Evolutionary conservation across 2,113 vertebrate species (phyloP), one percentile per base, ranked within the genome.

Genomic region (Dasyurus viverrinus): DNA sequence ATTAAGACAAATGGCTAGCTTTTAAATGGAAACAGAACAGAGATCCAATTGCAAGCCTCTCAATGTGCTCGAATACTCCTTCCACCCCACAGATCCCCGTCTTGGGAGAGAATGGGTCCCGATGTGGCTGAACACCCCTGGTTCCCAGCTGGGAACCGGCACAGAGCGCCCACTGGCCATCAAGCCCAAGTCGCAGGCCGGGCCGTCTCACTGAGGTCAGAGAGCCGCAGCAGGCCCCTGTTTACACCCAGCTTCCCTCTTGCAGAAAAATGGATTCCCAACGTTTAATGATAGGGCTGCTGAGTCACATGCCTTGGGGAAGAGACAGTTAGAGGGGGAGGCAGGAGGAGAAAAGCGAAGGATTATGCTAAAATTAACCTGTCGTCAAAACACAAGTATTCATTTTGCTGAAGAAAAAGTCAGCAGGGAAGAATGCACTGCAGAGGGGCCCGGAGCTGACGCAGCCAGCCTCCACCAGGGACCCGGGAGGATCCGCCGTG

Each of bases 281-380:
- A 94, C 91, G 95, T 89, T 93, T 94, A 93, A 92, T 7, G 0
- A 91, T 91, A 93, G 54, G 76, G 36, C 55, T 93, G 93, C 12
- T 53, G 90, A 6, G 0, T 96, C 90, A 92, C 0, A 90, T 0
- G 96, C 93, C 0, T 0, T 54, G 94, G 93, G 94, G 92, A 30
- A 30, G 60, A 96, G 90, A 95, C 93, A 96, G 97, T 97, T 97
- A 95, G 19, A 95, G 95, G 90, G 95, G 89, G 46, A 47, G 89
- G 89, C 46, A 26, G 52, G 48, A 96, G 89, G 68, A 97, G 54
- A 23, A 90, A 23, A 91, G 89, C 60, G 27, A 0, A 53, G 97
- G 89, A 97, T 95, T 91, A 96, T 92, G 93, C 96, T 98, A 98
- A 98, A 98, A 98, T 98, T 98, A 98, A 97, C 93, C 6, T 0